These are phyloP conservation scores for Anoplius nigerrimus DNA, from an alignment of 2,888 invertebrate genomes.

Conservation along the genomic window DNA sequence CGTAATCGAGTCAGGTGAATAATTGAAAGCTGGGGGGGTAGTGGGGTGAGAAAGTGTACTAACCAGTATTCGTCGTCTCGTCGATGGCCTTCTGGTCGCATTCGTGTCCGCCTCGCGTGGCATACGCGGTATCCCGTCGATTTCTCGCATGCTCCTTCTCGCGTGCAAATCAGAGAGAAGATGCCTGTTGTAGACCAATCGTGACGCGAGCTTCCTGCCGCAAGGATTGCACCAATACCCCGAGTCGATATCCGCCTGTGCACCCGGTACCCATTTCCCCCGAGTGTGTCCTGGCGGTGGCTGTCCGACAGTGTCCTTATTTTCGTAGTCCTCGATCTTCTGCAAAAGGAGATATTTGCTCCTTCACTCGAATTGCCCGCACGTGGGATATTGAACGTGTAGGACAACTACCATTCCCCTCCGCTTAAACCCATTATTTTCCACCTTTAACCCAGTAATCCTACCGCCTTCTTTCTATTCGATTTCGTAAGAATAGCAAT, in stretches of 20 bases:
- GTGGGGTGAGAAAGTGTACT: too few relatives aligned
- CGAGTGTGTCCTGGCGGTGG: constrained; percentile 84
- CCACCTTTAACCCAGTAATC: not conserved
- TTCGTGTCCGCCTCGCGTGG: constrained; percentile 45
- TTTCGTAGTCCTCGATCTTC: constrained; percentile 64
- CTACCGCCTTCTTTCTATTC: too few relatives aligned
- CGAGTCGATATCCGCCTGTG: constrained; percentile 75
- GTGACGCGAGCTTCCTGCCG: constrained; percentile 84
- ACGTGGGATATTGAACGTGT: too few relatives aligned
- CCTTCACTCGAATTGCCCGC: not conserved
- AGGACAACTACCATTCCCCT: too few relatives aligned
- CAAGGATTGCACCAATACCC: constrained; percentile 90
- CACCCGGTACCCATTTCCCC: constrained; percentile 89
- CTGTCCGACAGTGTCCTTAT: constrained; percentile 50
- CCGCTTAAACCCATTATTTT: too few relatives aligned
- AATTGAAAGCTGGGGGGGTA: too few relatives aligned
- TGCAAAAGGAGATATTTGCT: constrained; percentile 26
- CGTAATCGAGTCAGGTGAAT: too few relatives aligned
- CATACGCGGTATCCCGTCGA: constrained; percentile 76
- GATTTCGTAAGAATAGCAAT: too few relatives aligned
- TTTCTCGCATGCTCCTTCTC: constrained; percentile 76
- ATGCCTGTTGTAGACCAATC: constrained; percentile 86
- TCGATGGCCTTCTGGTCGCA: constrained; percentile 33
- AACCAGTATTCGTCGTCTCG: constrained; percentile 27
- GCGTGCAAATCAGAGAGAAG: constrained; percentile 84